Evolutionary conservation across 2,113 vertebrate genomes (phyloP).

Genomic region (Mormyrus iriodes): DNA sequence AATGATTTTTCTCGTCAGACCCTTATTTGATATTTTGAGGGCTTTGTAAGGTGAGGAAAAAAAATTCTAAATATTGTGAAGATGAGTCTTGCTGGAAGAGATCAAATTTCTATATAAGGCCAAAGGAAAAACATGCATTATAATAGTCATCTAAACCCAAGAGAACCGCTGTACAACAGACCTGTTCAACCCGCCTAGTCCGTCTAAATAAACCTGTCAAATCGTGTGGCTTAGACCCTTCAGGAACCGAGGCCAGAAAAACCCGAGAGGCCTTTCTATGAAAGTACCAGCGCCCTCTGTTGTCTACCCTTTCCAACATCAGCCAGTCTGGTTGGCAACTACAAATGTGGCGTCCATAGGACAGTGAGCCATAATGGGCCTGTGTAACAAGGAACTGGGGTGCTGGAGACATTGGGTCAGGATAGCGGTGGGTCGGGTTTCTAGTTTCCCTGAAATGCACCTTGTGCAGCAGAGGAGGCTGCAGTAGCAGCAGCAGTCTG

Average conservation of each 20-base stretch:
- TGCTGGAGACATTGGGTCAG: not conserved
- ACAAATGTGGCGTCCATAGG: not conserved
- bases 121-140: not conserved
- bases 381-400: not conserved
- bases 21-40: not conserved
- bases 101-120: not conserved
- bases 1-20: not conserved
- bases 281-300: not conserved
- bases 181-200: not conserved
- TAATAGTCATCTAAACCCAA: not conserved
- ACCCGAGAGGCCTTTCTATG: not conserved
- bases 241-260: not conserved
- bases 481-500: constrained; percentile 68
- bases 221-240: not conserved
- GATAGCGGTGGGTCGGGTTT: not conserved
- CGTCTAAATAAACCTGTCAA: not conserved
- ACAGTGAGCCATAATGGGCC: not conserved
- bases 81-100: not conserved
- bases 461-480: constrained; percentile 70
- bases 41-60: not conserved
- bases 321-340: not conserved
- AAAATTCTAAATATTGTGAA: not conserved
- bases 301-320: not conserved
- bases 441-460: constrained; percentile 69
- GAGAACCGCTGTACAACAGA: not conserved